A percentile compares a stretch with the other conserved stretches of the same genome.
Evolutionary conservation across 2,113 vertebrate genomes (phyloP).

Genomic region (Herpailurus yagouaroundi): DNA sequence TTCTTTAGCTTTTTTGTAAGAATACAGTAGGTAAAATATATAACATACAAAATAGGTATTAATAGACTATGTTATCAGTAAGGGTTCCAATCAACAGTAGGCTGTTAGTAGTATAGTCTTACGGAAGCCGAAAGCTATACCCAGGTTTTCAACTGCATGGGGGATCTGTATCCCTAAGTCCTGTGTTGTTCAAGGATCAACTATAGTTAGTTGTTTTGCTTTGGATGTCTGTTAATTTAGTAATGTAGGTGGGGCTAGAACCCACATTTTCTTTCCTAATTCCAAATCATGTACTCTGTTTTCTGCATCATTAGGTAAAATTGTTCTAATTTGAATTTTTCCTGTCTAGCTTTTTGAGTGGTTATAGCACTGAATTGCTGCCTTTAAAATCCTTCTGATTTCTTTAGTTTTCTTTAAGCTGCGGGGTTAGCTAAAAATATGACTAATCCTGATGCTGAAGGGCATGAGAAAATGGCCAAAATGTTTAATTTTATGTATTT

Average conservation of each 20-base stretch:
- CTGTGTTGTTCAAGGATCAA: not conserved
- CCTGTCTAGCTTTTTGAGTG: not conserved
- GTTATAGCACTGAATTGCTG: not conserved
- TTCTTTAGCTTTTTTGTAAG: not conserved
- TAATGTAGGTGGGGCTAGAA: not conserved
- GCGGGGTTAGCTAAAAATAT: conserved; percentile 25
- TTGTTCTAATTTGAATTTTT: conserved; percentile 9
- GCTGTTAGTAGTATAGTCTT: not conserved
- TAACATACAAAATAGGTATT: not conserved
- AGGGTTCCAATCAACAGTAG: not conserved
- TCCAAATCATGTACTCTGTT: not conserved
- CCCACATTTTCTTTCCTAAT: not conserved
- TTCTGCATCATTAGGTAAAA: not conserved
- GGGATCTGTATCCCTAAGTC: not conserved
- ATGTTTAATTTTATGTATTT: conserved; percentile 9
- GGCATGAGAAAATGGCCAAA: not conserved
- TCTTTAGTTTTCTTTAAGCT: not conserved
- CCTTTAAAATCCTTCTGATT: conserved; percentile 26
- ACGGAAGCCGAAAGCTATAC: not conserved
- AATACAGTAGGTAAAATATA: not conserved
- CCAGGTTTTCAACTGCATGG: not conserved
- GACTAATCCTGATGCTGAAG: conserved; percentile 6
- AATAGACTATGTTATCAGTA: not conserved
- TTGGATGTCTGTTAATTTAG: not conserved
- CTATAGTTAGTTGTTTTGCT: not conserved